A percentile compares a stretch with the other conserved stretches of the same genome.
phyloP scores from a whole-genome alignment of 2,797 vertebrate genomes.

The Enteromius mattozi region DNA sequence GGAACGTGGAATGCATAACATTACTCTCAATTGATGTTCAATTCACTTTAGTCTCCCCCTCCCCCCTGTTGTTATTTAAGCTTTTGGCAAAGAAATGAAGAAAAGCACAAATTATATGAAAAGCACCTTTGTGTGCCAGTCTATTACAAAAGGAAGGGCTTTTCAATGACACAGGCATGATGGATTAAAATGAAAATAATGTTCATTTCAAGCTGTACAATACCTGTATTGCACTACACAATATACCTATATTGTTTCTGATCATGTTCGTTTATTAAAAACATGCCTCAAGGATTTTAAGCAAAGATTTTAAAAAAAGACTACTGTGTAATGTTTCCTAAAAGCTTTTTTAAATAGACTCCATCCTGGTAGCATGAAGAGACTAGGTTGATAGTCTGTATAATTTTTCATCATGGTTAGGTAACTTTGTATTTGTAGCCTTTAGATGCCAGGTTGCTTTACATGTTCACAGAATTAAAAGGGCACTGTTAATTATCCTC shows the following conservation, averaged over 20 bases:
- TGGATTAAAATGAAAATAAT: constrained; percentile 41
- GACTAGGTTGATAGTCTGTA: background rate
- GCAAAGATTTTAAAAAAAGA: background rate
- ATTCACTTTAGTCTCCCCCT: constrained; percentile 53
- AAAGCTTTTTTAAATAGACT: background rate
- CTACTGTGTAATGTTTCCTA: background rate
- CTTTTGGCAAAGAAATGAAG: constrained; percentile 43
- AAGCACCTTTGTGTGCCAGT: constrained; percentile 40
- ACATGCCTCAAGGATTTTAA: constrained; percentile 10
- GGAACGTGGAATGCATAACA: constrained; percentile 66
- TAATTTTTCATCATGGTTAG: constrained; percentile 19
- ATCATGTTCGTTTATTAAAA: constrained; percentile 29
- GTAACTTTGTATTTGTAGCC: constrained; percentile 3
- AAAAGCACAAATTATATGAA: constrained; percentile 58
- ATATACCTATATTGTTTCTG: background rate
- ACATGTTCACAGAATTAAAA: constrained; percentile 43
- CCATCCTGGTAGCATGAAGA: background rate
- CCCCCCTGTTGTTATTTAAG: constrained; percentile 54
- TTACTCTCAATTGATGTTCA: constrained; percentile 61
- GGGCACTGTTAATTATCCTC: constrained; percentile 52
- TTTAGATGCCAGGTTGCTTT: constrained; percentile 34
- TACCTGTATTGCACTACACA: background rate
- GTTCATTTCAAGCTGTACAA: constrained; percentile 28
- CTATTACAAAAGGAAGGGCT: constrained; percentile 43
- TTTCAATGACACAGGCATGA: constrained; percentile 50